Base-by-base conservation (phyloP, 2,113 vertebrate genomes). In the Gallinago undulata region DNA sequence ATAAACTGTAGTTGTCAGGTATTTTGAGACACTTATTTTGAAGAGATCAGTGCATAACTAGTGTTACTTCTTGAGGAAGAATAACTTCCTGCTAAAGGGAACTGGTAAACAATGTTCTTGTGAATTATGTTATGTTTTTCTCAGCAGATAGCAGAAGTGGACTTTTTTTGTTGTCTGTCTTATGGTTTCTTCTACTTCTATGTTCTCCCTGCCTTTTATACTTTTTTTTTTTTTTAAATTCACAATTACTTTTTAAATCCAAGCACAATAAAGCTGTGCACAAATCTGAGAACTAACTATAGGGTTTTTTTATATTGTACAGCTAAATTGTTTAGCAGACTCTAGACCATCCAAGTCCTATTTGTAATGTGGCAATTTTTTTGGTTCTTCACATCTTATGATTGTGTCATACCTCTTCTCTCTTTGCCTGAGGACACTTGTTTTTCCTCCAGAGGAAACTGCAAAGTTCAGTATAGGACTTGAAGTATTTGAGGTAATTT, bases 291-390 rank as follows among this genome's bases (percentile, higher is more conserved):
- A 60, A n/a, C 0, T 28, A 16, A 5, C 22, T 74, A 0, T 3
- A 5, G 4, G 33, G 35, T 19, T 60, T 74, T 90, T 90, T 50
- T 43, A 13, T 13, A 8, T 14, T n/a, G 22, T 67, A 3, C n/a
- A 41, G 41, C 37, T 69, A n/a, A 83, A 24, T 51, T 51, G 56
- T 7, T 59, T 7, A 60, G 25, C 56, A 9, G 41, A 39, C 18
- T 47, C 59, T 48, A 28, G 56, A 23, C 2, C 43, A 37, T 0
- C 0, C 33, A n/a, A 69, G 24, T 57, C 45, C n/a, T 56, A 0
- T 21, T 84, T 57, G n/a, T 25, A 13, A 47, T 70, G 28, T 51
- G 55, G 8, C 41, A 47, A 11, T 14, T 56, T 53, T 86, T 37
- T 2, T 27, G 19, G 27, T 37, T 76, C 25, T 55, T 86, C 30